Conservation (phyloP, 2,888 invertebrate species). For the Gryllus longicercus region DNA sequence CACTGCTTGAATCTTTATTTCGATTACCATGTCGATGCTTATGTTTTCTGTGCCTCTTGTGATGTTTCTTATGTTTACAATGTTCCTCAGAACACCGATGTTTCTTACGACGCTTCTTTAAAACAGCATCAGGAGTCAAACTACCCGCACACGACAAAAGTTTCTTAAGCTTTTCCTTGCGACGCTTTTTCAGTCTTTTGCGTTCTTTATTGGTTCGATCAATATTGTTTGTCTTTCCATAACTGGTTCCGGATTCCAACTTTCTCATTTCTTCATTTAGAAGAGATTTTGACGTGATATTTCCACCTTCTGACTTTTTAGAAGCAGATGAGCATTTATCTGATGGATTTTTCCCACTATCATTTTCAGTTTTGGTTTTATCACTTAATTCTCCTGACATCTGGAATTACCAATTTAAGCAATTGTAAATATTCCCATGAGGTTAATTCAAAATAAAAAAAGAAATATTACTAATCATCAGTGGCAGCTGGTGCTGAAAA, state of each 20-base stretch:
- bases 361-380: too few species aligned
- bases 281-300: too few species aligned
- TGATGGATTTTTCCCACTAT: too few species aligned
- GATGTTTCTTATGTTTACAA: conserved; percentile 57
- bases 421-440: too few species aligned
- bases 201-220: conserved; percentile 43
- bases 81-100: conserved; percentile 66
- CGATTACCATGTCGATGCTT: conserved; percentile 62
- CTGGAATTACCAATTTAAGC: too few species aligned
- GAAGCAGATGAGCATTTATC: too few species aligned
- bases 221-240: neutral
- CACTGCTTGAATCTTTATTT: conserved; percentile 31
- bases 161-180: conserved; percentile 54
- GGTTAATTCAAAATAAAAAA: too few species aligned
- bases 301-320: too few species aligned
- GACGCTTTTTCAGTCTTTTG: conserved; percentile 65
- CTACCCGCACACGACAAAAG: conserved; percentile 38
- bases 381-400: too few species aligned
- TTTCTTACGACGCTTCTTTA: conserved; percentile 65
- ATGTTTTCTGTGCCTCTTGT: conserved; percentile 61
- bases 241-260: neutral
- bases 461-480: too few species aligned
- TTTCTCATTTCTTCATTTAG: neutral
- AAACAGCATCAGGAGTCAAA: conserved; percentile 37
- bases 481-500: too few species aligned